These are phyloP conservation scores for Neoaliturus tenellus DNA, from an alignment of 2,888 invertebrate species.

Conservation along the genomic window DNA sequence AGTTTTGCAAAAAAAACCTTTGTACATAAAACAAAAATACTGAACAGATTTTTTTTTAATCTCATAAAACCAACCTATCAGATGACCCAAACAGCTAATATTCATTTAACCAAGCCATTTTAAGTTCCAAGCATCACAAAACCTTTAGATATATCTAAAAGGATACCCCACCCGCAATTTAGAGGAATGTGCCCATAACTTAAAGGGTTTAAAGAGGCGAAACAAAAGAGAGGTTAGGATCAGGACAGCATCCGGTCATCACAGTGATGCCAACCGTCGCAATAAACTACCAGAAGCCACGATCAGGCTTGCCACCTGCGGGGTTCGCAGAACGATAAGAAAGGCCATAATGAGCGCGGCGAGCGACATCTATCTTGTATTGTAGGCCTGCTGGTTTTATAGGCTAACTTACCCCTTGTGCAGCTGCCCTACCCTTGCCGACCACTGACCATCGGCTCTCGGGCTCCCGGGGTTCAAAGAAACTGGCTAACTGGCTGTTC, in stretches of 20 bases:
- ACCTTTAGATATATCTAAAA: neutral
- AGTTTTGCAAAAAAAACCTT: too few species aligned
- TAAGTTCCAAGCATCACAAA: neutral
- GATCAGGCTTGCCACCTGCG: slow-evolving; percentile 47
- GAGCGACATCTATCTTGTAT: slow-evolving; percentile 52
- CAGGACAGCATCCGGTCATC: slow-evolving; percentile 49
- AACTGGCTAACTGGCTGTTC: neutral
- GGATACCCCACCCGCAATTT: slow-evolving; percentile 16
- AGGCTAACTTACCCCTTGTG: slow-evolving; percentile 47
- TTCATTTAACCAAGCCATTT: neutral
- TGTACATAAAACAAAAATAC: too few species aligned
- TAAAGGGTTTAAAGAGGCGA: slow-evolving; percentile 42
- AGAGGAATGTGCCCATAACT: slow-evolving; percentile 27
- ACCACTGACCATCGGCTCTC: slow-evolving; percentile 7
- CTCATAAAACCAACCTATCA: too few species aligned
- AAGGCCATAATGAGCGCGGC: slow-evolving; percentile 48
- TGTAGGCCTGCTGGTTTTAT: slow-evolving; percentile 42
- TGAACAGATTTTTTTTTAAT: too few species aligned
- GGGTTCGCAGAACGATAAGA: slow-evolving; percentile 48
- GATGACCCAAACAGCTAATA: neutral
- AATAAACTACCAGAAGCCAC: slow-evolving; percentile 36
- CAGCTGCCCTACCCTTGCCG: slow-evolving; percentile 43
- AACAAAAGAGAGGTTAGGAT: slow-evolving; percentile 35
- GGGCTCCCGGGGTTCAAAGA: slow-evolving; percentile 1
- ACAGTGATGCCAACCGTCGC: slow-evolving; percentile 52